Conservation (phyloP, 2,113 vertebrate genomes). For the Mus pahari region DNA sequence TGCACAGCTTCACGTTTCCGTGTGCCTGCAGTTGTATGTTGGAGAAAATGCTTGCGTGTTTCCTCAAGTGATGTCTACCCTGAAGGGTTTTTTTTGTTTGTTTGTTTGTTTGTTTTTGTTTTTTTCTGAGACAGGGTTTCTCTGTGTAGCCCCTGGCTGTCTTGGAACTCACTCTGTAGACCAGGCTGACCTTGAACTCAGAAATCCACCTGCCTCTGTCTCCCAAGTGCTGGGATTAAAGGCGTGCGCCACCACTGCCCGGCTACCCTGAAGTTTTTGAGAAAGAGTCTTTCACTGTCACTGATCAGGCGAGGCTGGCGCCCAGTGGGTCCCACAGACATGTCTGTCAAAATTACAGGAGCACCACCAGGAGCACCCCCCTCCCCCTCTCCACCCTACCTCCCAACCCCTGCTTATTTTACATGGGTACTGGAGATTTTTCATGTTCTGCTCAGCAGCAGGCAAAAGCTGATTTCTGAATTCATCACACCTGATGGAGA, state of each 20-base stretch:
- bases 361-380: too few relatives aligned
- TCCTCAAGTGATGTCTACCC: not conserved
- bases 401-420: not conserved
- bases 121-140: too few relatives aligned
- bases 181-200: too few relatives aligned
- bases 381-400: too few relatives aligned
- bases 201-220: too few relatives aligned
- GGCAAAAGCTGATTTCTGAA: conserved; percentile 67
- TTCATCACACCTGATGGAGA: conserved; percentile 40
- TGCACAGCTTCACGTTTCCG: not conserved
- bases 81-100: too few relatives aligned
- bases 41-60: not conserved
- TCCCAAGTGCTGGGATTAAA: too few relatives aligned
- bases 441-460: conserved; percentile 68
- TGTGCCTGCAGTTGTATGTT: not conserved
- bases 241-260: too few relatives aligned
- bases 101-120: too few relatives aligned
- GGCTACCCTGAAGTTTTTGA: not conserved
- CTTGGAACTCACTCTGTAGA: too few relatives aligned
- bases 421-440: not conserved
- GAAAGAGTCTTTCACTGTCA: not conserved
- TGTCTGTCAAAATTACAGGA: not conserved
- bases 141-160: too few relatives aligned
- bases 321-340: not conserved
- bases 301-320: not conserved